Conservation (phyloP, 2,888 invertebrate species). For the Mimas tiliae region DNA sequence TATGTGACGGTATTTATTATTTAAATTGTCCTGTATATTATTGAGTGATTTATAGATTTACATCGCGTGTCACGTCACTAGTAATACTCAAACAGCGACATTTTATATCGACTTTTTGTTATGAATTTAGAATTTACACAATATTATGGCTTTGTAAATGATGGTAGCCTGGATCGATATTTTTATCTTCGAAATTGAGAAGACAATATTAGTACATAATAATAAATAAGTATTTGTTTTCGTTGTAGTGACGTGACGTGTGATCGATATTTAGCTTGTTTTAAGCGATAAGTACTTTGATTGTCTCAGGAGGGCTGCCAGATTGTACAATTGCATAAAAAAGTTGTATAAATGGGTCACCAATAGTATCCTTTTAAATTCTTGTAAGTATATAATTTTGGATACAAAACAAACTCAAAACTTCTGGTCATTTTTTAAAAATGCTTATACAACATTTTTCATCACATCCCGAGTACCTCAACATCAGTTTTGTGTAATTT, state of each 20-base stretch:
- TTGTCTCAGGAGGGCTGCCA: constrained; percentile 34
- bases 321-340: no score
- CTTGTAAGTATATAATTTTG: no score
- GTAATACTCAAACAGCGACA: not conserved
- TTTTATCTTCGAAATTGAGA: constrained; percentile 6
- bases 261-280: constrained; percentile 33
- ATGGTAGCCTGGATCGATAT: not conserved
- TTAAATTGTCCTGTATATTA: constrained; percentile 34
- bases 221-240: not conserved
- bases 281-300: constrained; percentile 40
- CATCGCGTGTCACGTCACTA: constrained; percentile 7
- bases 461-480: no score
- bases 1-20: constrained; percentile 33
- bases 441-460: no score
- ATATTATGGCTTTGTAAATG: not conserved
- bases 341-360: no score
- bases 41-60: constrained; percentile 20
- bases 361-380: no score
- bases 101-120: not conserved
- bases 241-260: constrained; percentile 8
- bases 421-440: no score
- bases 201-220: constrained; percentile 14
- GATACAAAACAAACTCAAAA: no score
- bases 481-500: no score
- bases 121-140: not conserved